Evolutionary conservation across 1,140 invertebrate genomes (phyloP), one percentile per base, ranked within the genome.

Genomic region (Nephotettix cincticeps): DNA sequence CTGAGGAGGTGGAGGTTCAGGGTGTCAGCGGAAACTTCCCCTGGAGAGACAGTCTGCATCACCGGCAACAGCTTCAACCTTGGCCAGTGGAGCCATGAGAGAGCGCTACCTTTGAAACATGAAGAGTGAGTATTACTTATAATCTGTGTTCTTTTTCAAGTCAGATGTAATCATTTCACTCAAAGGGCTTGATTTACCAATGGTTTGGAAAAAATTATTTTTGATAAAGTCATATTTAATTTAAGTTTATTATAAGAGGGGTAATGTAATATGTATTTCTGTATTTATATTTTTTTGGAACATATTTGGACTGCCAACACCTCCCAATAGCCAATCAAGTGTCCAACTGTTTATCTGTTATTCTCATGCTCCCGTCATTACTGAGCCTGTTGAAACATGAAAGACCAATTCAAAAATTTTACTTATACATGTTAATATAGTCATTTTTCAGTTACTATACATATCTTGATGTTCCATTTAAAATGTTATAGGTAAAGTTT

Each of bases 1-100:
- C 69, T 70, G 64, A 64, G 64, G 30, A 36, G 40, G 36, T 79
- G 78, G 77, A 71, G 61, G n/a, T 85, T 85, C 72, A 76, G 75
- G 28, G 83, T 85, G 0, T 73, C 74, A 51, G 82, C 80, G n/a
- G 77, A 79, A 19, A 80, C 79, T 3, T 68, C 74, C 28, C 77
- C 75, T 13, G 81, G 80, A n/a, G 81, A 83, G 73, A 69, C 68
- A 28, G 76, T 83, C 13, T 85, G 84, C 77, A 79, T 87, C n/a
- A 80, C 83, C 19, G 86, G 86, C 19, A 81, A 83, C 74, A 81
- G 80, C 75, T 71, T 76, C 1, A 73, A 79, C 45, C 76, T 87
- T 1, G 86, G 86, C 27, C 78, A 80, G 69, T 87, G 86, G 86
- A 79, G 83, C 43, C 79, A 77, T 32, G 74, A 79, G 30, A 30